Evolutionary conservation across 2,797 vertebrate species (phyloP), one percentile per base, ranked within the genome.

Genomic region (Chloroceryle inda): DNA sequence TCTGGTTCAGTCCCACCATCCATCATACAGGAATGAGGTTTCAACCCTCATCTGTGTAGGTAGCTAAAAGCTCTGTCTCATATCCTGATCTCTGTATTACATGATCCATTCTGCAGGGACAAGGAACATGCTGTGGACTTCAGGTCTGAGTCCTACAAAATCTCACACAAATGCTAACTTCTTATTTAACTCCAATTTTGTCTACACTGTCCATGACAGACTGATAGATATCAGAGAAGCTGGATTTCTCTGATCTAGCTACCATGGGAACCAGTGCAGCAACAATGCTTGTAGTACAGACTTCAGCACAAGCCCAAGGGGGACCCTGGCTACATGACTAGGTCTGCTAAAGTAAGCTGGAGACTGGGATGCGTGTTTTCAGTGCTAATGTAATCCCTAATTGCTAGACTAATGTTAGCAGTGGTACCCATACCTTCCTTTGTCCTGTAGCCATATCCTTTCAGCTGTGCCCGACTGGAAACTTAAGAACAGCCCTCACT

Each of bases 231-330:
- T 31, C 11, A 26, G 52, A 73, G 88, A 89, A 88, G n/a, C 63
- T 85, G 83, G 35, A 69, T 92, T 94, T 92, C 61, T 92, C 95
- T 0, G 0, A 40, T 89, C 67, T 64, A 82, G 84, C 92, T 95
- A 50, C 90, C 90, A 92, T 91, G 89, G 92, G 95, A 96, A 92
- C 78, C 55, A 82, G 62, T 33, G 52, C 37, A 93, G 55, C 78
- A 67, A 29, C 75, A 67, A 24, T 35, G 59, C 73, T 42, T 0
- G 0, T 67, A 49, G 56, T 29, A 67, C 24, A 61, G 69, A 31
- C 55, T 91, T 86, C 42, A 75, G 37, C 52, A 73, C 2, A 8
- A 92, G 53, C 52, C 74, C 74, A 56, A 38, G 22, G 59, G 3
- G 1, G 73, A 55, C 38, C 10, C 19, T 18, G 37, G 73, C 44